A percentile compares a stretch with the other conserved stretches of the same genome.
Conservation (phyloP, 1,140 invertebrate genomes). For the Aphidius ervi region DNA sequence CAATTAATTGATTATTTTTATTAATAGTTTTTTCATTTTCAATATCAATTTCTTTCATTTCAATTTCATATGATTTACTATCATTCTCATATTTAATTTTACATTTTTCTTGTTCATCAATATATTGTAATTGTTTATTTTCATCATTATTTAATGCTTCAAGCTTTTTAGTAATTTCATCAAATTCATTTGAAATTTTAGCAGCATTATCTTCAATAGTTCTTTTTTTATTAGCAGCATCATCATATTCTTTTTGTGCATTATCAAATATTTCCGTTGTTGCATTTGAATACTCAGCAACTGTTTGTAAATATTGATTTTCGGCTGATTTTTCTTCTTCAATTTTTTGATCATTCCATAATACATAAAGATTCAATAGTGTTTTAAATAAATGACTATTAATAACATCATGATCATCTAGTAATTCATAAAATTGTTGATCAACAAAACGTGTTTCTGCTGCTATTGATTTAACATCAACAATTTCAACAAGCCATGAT, state of each 20-base stretch:
- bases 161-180: constrained; percentile 23
- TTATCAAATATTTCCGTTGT: constrained; percentile 24
- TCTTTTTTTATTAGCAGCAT: constrained; percentile 22
- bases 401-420: constrained; percentile 26
- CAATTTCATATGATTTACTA: constrained; percentile 27
- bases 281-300: constrained; percentile 29
- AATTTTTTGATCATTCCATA: constrained; percentile 38
- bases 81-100: constrained; percentile 25
- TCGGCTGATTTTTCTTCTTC: constrained; percentile 34
- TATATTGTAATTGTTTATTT: constrained; percentile 21
- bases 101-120: constrained; percentile 24
- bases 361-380: constrained; percentile 25
- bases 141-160: constrained; percentile 19
- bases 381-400: constrained; percentile 27
- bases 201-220: constrained; percentile 11
- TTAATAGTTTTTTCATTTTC: constrained; percentile 24
- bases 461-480: constrained; percentile 35
- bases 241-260: constrained; percentile 21
- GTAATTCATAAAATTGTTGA: constrained; percentile 28
- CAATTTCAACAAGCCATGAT: constrained; percentile 54
- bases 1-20: constrained; percentile 27
- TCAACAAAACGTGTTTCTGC: constrained; percentile 19
- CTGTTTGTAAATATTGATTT: constrained; percentile 29
- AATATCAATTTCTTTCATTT: constrained; percentile 21
- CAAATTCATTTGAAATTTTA: constrained; percentile 24